Evolutionary conservation across 2,797 vertebrate species (phyloP), one percentile per base, ranked within the genome.

Genomic region (Melanogrammus aeglefinus): DNA sequence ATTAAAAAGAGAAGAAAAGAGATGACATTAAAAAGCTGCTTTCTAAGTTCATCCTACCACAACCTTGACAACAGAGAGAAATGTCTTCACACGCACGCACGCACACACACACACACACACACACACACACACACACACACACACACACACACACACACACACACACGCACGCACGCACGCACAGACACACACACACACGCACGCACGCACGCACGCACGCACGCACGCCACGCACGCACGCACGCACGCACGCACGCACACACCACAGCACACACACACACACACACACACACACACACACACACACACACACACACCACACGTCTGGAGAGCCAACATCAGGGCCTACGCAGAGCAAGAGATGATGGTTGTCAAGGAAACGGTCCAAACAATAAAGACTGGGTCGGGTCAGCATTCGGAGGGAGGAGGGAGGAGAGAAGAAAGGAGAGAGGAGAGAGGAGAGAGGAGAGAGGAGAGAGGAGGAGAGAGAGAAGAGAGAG

Each of bases 351-450:
- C 27, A 33, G 24, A 44, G 41, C 66, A 75, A 16, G 38, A 44
- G 21, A 51, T 70, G 57, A 35, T 47, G 63, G 77, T 75, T 78
- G 80, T 77, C 75, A 75, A 51, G 72, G 81, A 80, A 75, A 78
- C 74, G 3, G 3, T 79, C 47, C 7, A 75, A 36, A 79, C 57
- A 33, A 74, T 51, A 78, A 27, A 51, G 35, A 27, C 2, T 6
- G 0, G 13, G 27, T 12, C 36, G 72, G 14, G 35, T n/a, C 0
- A 36, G 18, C 72, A 9, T 66, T 69, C 33, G 24, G 18, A 12
- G 33, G 24, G 31, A 21, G 72, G 35, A 31, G 33, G 16, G 31
- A 33, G 18, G 72, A 38, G 33, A 21, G 72, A 71, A 27, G 29
- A 31, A 18, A 33, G 31, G 33, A 21, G 72, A 35, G 13, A n/a